These are phyloP conservation scores for Atlantisia rogersi DNA, from an alignment of 2,113 vertebrate species.

Conservation along the genomic window DNA sequence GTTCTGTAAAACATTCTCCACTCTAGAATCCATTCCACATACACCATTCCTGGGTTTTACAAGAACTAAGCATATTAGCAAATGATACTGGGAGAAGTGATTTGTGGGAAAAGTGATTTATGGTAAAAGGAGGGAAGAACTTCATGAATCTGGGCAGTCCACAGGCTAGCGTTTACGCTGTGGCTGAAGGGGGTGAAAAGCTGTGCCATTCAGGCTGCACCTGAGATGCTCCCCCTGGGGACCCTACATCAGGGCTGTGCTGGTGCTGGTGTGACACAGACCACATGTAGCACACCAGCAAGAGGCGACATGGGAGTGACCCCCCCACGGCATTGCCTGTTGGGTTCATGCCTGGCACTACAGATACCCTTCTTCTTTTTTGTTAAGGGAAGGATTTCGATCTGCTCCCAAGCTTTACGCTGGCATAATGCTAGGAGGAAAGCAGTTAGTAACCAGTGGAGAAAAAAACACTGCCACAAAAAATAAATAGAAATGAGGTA, in stretches of 20 bases:
- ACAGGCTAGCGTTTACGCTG: rapidly evolving
- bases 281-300: rapidly evolving
- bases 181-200: not conserved
- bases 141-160: not conserved
- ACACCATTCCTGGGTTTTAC: not conserved
- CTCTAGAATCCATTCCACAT: not conserved
- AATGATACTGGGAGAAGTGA: not conserved
- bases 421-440: not conserved
- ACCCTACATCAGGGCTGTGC: not conserved
- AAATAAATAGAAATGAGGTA: not conserved
- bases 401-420: not conserved
- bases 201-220: not conserved
- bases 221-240: not conserved
- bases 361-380: not conserved
- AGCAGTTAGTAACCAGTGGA: not conserved
- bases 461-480: not conserved
- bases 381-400: not conserved
- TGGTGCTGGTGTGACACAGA: not conserved
- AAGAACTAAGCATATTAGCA: not conserved
- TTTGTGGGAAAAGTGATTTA: not conserved
- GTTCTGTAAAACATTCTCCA: not conserved
- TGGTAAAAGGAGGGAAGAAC: not conserved
- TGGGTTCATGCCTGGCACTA: not conserved
- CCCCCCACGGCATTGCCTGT: rapidly evolving
- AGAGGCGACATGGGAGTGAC: not conserved